Base-by-base conservation (phyloP, 2,797 vertebrate genomes). In the Capromys pilorides region DNA sequence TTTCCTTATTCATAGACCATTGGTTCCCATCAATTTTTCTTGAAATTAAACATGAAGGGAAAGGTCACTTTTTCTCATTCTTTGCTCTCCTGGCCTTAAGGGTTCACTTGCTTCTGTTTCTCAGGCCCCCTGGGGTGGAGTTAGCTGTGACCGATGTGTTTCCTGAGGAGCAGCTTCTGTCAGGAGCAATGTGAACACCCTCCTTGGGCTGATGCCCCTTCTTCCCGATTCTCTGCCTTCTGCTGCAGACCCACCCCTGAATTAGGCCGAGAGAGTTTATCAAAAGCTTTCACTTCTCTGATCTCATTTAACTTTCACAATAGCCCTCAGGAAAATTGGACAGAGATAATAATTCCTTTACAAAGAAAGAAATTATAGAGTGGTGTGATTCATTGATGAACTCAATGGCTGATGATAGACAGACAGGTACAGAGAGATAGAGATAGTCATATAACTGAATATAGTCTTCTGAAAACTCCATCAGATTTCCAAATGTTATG, bases 1-100 rank as follows among this genome's bases (percentile, higher is more conserved):
- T 92, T 96, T 93, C 51, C 83, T 94, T 67, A 57, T 64, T 87
- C 26, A 36, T 2, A 14, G 84, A 45, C 66, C 49, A n/a, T 59
- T 16, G 24, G 24, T 31, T 61, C 45, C 78, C 49, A 59, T 86
- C 22, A 62, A 61, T 66, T 84, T 64, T 67, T 66, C 81, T 69
- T 93, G 51, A 89, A 80, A 45, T 69, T 84, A 86, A 73, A 64
- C 91, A 73, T 49, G 33, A 57, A 26, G 39, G 77, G 7, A 36
- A 33, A 33, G 24, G 16, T 79, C 22, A 26, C 54, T 84, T 93
- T 85, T 88, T 87, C 77, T 87, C 36, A 5, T 59, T 67, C 71
- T 86, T 82, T 88, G 75, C 67, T 61, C 67, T 51, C 69, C n/a
- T 22, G 57, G 51, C 71, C 36, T 61, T 90, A n/a, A 54, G 51